These are phyloP conservation scores for Alcis repandata DNA, from an alignment of 2,888 invertebrate genomes.

Conservation along the genomic window DNA sequence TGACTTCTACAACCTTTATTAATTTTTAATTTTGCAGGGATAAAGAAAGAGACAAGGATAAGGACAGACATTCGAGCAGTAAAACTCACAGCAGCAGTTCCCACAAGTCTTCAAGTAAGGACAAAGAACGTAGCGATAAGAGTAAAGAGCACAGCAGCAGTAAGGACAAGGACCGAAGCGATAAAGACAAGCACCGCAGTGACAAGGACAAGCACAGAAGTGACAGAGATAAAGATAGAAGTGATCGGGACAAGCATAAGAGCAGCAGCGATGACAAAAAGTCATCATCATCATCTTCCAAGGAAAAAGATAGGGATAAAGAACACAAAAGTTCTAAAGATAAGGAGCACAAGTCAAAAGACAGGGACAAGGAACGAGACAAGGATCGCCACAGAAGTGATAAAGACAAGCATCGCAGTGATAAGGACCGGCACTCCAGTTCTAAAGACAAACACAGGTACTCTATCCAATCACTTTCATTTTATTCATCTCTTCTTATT, in stretches of 20 bases:
- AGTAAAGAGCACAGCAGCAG: conserved; percentile 65
- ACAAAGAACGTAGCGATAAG: conserved; percentile 79
- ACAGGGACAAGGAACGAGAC: conserved; percentile 64
- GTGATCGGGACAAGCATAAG: conserved; percentile 69
- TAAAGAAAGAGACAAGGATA: conserved; percentile 86
- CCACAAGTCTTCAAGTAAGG: conserved; percentile 84
- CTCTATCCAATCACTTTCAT: conserved; percentile 18
- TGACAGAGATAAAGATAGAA: conserved; percentile 72
- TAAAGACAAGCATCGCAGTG: conserved; percentile 75
- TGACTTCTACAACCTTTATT: background rate
- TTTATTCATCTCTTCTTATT: conserved; percentile 15
- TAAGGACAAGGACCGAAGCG: conserved; percentile 62
- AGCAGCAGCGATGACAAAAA: conserved; percentile 70
- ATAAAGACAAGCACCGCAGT: conserved; percentile 65
- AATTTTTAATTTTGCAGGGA: conserved; percentile 61
- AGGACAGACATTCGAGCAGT: conserved; percentile 84
- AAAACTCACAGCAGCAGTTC: conserved; percentile 86
- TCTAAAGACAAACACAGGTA: conserved; percentile 88
- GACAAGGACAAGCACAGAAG: conserved; percentile 75
- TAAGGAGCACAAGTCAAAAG: conserved; percentile 81
- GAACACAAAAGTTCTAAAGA: conserved; percentile 76
- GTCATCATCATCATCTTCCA: conserved; percentile 67
- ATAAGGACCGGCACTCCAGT: conserved; percentile 80
- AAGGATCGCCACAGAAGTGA: conserved; percentile 78
- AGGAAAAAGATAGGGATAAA: conserved; percentile 61